Base-by-base conservation (phyloP, 92 coral and sea anemone genomes). In the Parazoanthus atlanticus region DNA sequence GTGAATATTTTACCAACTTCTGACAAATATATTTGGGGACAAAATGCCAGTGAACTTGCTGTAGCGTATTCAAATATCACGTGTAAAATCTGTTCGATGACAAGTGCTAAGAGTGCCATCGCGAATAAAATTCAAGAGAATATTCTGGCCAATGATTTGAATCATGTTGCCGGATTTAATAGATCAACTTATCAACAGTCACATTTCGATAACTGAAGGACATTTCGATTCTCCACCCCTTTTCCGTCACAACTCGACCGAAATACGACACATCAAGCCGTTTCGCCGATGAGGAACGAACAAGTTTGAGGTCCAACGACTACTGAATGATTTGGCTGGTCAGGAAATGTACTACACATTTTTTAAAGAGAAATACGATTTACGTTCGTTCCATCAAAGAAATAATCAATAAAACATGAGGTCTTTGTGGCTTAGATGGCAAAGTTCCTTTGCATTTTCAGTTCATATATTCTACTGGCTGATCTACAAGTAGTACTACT, bases 141-240 rank as follows among this genome's bases (percentile, higher is more conserved):
- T 43, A 66, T 17, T 69, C 41, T 16, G 36, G 26, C 38, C 87
- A 69, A 28, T 30, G 61, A 41, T 67, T 19, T 28, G 54, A 69
- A 66, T 67, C 77, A 49, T 19, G 64, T 36, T 28, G 65, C 86
- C 49, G 66, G 54, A 21, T 70, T 84, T 43, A 46, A 46, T 46
- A 84, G 87, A 84, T 17, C 49, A 54, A 71, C 26, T 69, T 84
- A 69, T 84, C 87, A 84, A 69, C 87, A 43, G 78, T 36, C 76
- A 82, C 75, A 32, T 82, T 54, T 29, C 70, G 41, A 80, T n/a
- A 33, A 80, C 76, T 66, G 74, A 82, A 81, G 25, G 41, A 84
- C 43, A 46, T 84, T 84, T 56, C 46, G 8, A n/a, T 54, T 84
- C 87, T 84, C 87, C 87, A 84, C 87, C 87, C 87, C 87, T 84